phyloP scores from a whole-genome alignment of 2,113 vertebrate species.

The Corvus moneduloides region DNA sequence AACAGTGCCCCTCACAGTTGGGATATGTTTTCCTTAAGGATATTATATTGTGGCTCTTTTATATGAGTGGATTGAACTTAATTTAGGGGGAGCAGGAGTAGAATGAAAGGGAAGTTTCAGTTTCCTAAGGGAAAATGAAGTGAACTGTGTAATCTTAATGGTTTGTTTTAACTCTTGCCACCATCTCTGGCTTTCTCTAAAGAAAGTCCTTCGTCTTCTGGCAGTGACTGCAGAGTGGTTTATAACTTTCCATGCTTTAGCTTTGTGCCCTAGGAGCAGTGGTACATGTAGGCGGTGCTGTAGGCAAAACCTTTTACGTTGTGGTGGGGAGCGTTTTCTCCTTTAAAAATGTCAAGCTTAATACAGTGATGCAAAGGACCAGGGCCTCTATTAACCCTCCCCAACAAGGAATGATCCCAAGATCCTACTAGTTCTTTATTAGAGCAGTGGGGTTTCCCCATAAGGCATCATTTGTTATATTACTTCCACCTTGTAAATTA shows the following conservation, averaged over 20 bases:
- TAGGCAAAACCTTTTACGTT: slow-evolving; percentile 51
- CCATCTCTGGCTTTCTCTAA: background rate
- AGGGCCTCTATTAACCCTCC: slow-evolving; percentile 50
- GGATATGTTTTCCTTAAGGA: slow-evolving; percentile 35
- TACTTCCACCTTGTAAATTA: slow-evolving; percentile 47
- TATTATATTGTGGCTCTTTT: slow-evolving; percentile 26
- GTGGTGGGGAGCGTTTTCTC: slow-evolving; percentile 20
- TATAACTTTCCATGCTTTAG: slow-evolving; percentile 27
- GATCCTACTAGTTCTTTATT: slow-evolving; percentile 46
- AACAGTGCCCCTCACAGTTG: background rate
- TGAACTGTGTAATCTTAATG: background rate
- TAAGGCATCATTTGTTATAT: slow-evolving; percentile 52
- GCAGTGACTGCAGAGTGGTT: slow-evolving; percentile 24
- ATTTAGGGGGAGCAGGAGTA: slow-evolving; percentile 20
- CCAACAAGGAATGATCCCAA: slow-evolving; percentile 17
- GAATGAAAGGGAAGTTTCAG: slow-evolving; percentile 43
- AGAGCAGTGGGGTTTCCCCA: slow-evolving; percentile 42
- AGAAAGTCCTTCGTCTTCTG: slow-evolving; percentile 28
- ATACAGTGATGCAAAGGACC: slow-evolving; percentile 45
- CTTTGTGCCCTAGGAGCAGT: background rate
- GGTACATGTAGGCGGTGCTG: slow-evolving; percentile 6
- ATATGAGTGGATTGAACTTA: slow-evolving; percentile 40
- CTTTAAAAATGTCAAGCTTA: slow-evolving; percentile 49
- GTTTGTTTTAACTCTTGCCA: slow-evolving; percentile 44
- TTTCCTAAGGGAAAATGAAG: slow-evolving; percentile 57